Evolutionary conservation across 1,140 invertebrate species (phyloP).

Genomic region (Eulimnadia texana): DNA sequence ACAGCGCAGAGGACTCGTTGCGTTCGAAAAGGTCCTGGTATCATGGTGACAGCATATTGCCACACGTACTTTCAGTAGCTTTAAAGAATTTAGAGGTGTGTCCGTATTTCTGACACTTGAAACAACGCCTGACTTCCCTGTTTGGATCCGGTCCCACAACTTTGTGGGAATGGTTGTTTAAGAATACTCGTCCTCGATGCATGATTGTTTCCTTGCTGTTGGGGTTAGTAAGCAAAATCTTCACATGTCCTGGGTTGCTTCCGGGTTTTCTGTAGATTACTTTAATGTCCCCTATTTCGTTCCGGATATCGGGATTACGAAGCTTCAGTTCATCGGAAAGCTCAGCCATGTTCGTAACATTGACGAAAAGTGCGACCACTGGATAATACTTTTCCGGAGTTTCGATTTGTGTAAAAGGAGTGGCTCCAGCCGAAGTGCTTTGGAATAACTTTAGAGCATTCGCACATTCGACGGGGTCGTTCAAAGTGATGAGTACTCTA

Average conservation of each 20-base stretch:
- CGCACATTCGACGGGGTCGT: too few species aligned
- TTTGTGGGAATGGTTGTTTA: neutral
- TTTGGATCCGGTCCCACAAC: neutral
- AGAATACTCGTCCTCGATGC: neutral
- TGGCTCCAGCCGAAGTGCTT: too few species aligned
- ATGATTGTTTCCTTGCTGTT: neutral
- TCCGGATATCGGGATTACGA: neutral
- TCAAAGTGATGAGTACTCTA: too few species aligned
- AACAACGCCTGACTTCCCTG: constrained; percentile 4
- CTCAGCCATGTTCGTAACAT: neutral
- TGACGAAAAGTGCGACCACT: neutral
- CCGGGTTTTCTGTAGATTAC: neutral
- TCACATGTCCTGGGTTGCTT: neutral
- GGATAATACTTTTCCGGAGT: neutral
- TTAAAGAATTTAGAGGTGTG: neutral
- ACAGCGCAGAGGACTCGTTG: too few species aligned
- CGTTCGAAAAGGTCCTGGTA: neutral
- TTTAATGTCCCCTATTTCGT: neutral
- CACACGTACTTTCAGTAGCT: neutral
- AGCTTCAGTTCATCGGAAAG: neutral
- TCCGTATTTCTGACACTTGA: neutral
- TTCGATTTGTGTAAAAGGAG: neutral
- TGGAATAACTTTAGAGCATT: too few species aligned
- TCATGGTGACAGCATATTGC: neutral
- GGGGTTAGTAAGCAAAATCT: neutral